Evolutionary conservation across 2,113 vertebrate genomes (phyloP), one percentile per base, ranked within the genome.

Genomic region (Aphyosemion australe): DNA sequence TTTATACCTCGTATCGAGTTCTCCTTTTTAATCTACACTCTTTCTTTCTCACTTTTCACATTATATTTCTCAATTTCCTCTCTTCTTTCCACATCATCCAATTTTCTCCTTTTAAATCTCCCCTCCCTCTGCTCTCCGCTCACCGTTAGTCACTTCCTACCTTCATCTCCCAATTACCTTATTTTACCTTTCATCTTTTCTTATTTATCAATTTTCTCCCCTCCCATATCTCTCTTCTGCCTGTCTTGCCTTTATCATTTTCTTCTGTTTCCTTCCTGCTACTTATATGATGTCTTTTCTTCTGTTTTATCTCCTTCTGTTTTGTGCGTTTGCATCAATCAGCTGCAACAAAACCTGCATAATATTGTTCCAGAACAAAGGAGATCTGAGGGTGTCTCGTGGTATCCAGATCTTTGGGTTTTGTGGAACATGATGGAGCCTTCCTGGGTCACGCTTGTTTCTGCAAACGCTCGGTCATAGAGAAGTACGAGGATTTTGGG

Each of bases 131-230:
- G 41, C 18, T 46, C 32, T 45, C 13, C 39, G 18, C 20, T 53
- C 10, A 42, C 19, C 18, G 12, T 57, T 8, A n/a, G 59, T 16
- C 50, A 53, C 43, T 53, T 54, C 51, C 46, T 55, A 55, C 52
- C 31, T 65, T 53, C 12, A 54, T 53, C 37, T 46, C 16, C 31
- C 61, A 18, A 32, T 54, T 54, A 31, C 50, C 62, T 31, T 50
- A 15, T 51, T 62, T 62, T 26, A 54, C 43, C 58, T 61, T 61
- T 61, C 62, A 46, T 65, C 50, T 65, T 42, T 65, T 43, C 16
- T 7, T 42, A 31, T 52, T 53, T 45, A 19, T 34, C 51, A 46
- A 54, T 54, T 43, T 54, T 65, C 51, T 32, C 37, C 52, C 20
- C 39, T 45, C 26, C 12, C 12, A 6, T 13, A 26, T 48, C 43